Percentiles rank a stretch among this genome's conserved stretches.
Conservation (phyloP, 2,797 vertebrate species). For the Octomys mimax region DNA sequence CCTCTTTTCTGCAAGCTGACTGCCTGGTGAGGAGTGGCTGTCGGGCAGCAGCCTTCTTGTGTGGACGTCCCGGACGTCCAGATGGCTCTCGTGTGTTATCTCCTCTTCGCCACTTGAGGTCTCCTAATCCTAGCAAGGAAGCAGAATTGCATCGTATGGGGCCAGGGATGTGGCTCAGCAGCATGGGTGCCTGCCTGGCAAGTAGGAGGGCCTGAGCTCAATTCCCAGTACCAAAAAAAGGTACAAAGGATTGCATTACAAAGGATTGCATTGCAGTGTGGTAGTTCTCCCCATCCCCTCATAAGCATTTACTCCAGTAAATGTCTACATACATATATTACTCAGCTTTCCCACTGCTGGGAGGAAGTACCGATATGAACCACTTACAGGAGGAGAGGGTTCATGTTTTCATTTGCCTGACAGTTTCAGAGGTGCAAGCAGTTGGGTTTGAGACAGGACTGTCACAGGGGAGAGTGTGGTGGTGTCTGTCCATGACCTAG, state of each 20-base stretch:
- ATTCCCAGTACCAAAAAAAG: too few species aligned
- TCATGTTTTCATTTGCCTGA: background rate
- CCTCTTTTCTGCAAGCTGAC: background rate
- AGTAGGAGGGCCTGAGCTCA: too few species aligned
- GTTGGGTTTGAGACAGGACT: background rate
- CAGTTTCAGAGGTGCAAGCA: background rate
- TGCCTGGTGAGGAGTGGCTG: background rate
- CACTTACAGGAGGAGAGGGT: background rate
- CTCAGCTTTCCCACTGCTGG: background rate
- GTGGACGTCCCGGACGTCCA: background rate
- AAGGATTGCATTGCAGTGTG: background rate
- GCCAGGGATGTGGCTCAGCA: too few species aligned
- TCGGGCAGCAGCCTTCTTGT: too few species aligned
- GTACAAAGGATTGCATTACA: background rate
- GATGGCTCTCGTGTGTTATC: background rate
- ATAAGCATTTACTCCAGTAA: background rate
- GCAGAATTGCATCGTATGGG: background rate
- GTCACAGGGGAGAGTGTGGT: background rate
- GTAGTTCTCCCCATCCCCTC: background rate
- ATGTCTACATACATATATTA: background rate
- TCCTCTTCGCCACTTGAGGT: conserved; percentile 4
- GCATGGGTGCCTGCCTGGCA: too few species aligned
- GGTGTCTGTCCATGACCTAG: background rate
- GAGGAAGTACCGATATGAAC: background rate
- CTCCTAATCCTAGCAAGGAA: background rate